These are phyloP conservation scores for Poicephalus meyeri DNA, from an alignment of 2,113 vertebrate species.

Conservation along the genomic window DNA sequence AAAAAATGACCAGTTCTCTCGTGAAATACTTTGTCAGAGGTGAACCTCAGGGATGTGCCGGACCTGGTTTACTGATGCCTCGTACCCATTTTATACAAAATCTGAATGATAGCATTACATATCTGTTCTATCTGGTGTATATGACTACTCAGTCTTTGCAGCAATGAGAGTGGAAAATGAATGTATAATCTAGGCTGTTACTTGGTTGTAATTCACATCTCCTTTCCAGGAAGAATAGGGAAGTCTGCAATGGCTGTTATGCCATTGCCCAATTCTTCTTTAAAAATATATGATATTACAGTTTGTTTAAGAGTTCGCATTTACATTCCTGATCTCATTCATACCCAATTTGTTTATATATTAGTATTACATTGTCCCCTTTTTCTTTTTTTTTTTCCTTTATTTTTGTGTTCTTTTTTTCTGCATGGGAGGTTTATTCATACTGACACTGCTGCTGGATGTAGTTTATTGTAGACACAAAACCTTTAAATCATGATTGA, in stretches of 20 bases:
- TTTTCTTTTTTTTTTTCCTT: not conserved
- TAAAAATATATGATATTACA: not conserved
- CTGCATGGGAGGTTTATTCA: not conserved
- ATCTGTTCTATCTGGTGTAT: not conserved
- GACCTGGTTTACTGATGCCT: not conserved
- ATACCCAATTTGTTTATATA: not conserved
- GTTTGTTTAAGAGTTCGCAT: not conserved
- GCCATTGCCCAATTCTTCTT: not conserved
- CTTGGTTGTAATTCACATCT: not conserved
- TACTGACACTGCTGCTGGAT: not conserved
- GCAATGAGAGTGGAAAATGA: not conserved
- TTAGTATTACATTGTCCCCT: not conserved
- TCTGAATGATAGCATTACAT: not conserved
- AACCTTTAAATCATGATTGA: not conserved
- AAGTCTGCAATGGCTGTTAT: not conserved
- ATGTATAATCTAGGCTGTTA: not conserved
- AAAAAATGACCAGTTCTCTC: not conserved
- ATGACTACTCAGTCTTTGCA: not conserved
- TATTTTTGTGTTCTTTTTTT: not conserved
- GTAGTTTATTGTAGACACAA: not conserved
- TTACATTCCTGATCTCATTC: not conserved
- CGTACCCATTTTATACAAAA: not conserved
- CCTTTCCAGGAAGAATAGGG: not conserved
- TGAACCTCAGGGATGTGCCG: not conserved
- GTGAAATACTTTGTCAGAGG: not conserved